Evolutionary conservation across 2,797 vertebrate genomes (phyloP).

Genomic region (Acrossocheilus fasciatus): DNA sequence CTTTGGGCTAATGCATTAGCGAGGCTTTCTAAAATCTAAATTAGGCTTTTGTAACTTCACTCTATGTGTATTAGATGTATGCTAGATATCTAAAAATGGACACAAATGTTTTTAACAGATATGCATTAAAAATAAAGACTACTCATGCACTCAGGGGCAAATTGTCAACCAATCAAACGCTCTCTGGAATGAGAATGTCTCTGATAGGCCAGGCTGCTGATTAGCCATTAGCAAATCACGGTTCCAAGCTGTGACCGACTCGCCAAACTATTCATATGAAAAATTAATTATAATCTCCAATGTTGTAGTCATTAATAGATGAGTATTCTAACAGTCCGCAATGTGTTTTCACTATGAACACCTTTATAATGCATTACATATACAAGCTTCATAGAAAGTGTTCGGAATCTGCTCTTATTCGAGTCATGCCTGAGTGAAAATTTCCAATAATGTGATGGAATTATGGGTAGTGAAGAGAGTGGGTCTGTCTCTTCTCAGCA

Average conservation of each 20-base stretch:
- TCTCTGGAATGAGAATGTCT: neutral
- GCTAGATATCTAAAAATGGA: neutral
- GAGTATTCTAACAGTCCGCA: neutral
- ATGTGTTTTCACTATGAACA: neutral
- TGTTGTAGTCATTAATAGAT: neutral
- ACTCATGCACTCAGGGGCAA: neutral
- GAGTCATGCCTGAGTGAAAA: slow-evolving; percentile 24
- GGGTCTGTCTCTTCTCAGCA: slow-evolving; percentile 46
- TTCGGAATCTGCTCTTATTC: slow-evolving; percentile 11
- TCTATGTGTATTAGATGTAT: neutral
- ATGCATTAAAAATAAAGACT: neutral
- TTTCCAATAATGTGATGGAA: slow-evolving; percentile 59
- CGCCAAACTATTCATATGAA: neutral
- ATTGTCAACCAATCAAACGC: neutral
- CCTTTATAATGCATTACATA: slow-evolving; percentile 14
- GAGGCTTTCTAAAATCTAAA: neutral
- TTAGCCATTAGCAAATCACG: neutral
- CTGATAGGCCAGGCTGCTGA: neutral
- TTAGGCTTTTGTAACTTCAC: neutral
- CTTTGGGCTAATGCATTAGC: neutral
- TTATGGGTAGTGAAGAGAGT: slow-evolving; percentile 60
- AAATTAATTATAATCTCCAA: neutral
- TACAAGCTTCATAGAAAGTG: neutral
- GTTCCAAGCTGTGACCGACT: neutral
- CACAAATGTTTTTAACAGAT: no score